These are phyloP conservation scores for Epinephelus coioides DNA, from an alignment of 2,797 vertebrate genomes.

Conservation along the genomic window DNA sequence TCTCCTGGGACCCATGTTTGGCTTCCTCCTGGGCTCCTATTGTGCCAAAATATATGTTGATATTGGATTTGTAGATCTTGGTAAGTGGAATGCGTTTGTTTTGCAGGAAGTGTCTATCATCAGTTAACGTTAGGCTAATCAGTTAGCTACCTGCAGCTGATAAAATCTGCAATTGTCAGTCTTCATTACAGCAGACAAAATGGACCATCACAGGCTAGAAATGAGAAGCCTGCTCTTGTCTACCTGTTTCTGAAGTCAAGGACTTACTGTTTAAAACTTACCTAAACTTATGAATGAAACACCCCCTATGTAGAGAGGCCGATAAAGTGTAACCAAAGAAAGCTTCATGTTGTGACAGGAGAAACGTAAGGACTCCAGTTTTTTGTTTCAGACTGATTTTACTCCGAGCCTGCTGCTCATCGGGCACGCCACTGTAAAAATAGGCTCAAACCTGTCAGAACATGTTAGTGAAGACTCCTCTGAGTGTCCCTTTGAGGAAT, in stretches of 20 bases:
- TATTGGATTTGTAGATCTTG: constrained; percentile 83
- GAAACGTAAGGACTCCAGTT: not conserved
- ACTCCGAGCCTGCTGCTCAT: constrained; percentile 3
- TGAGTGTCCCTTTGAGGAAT: constrained; percentile 7
- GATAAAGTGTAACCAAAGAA: not conserved
- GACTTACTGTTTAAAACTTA: no score
- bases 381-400: constrained; percentile 27
- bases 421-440: constrained; percentile 15
- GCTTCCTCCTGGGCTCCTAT: constrained; percentile 86
- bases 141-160: not conserved
- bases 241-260: not conserved
- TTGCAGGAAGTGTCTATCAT: not conserved
- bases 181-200: not conserved
- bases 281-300: no score
- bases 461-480: constrained; percentile 12
- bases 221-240: not conserved
- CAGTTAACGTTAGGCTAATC: not conserved
- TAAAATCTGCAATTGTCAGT: not conserved
- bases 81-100: constrained; percentile 63
- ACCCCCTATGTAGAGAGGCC: not conserved
- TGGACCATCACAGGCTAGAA: not conserved
- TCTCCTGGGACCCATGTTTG: constrained; percentile 86
- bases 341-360: not conserved
- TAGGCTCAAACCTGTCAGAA: constrained; percentile 32
- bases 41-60: constrained; percentile 87